phyloP scores from a whole-genome alignment of 2,797 vertebrate species.

The Cichlasoma orientale region DNA sequence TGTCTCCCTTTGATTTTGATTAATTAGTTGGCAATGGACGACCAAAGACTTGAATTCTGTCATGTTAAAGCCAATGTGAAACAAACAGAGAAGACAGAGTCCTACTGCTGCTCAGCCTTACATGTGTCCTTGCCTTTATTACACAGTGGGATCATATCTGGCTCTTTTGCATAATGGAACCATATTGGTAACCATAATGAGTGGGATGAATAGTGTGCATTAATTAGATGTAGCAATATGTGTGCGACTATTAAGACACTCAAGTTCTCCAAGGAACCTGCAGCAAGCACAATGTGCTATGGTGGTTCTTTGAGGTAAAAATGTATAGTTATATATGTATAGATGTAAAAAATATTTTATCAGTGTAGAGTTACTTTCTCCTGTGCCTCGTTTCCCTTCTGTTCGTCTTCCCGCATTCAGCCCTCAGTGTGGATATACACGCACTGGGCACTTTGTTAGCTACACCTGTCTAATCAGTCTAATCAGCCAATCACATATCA shows the following conservation, averaged over 20 bases:
- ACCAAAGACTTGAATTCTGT: conserved; percentile 21
- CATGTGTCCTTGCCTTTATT: conserved; percentile 3
- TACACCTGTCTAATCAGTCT: too few species aligned
- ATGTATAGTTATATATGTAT: not conserved
- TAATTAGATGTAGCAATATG: not conserved
- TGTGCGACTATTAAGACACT: not conserved
- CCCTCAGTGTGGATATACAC: too few species aligned
- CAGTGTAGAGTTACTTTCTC: not conserved
- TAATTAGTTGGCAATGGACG: conserved; percentile 49
- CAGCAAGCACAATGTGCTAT: not conserved
- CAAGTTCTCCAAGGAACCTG: not conserved
- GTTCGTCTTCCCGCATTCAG: too few species aligned
- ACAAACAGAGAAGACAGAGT: conserved; percentile 26
- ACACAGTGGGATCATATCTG: not conserved
- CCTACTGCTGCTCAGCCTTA: conserved; percentile 22
- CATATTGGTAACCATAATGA: not conserved
- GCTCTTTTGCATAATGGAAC: not conserved
- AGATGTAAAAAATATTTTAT: not conserved
- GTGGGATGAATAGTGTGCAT: not conserved
- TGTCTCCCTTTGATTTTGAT: conserved; percentile 67
- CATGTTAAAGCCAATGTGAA: conserved; percentile 17
- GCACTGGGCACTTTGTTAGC: too few species aligned
- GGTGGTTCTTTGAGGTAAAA: not conserved
- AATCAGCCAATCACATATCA: too few species aligned
- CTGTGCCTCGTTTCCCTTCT: too few species aligned